A percentile compares a stretch with the other conserved stretches of the same genome.
These are phyloP conservation scores for Nannoperca australis DNA, from an alignment of 2,797 vertebrate genomes.

Conservation along the genomic window DNA sequence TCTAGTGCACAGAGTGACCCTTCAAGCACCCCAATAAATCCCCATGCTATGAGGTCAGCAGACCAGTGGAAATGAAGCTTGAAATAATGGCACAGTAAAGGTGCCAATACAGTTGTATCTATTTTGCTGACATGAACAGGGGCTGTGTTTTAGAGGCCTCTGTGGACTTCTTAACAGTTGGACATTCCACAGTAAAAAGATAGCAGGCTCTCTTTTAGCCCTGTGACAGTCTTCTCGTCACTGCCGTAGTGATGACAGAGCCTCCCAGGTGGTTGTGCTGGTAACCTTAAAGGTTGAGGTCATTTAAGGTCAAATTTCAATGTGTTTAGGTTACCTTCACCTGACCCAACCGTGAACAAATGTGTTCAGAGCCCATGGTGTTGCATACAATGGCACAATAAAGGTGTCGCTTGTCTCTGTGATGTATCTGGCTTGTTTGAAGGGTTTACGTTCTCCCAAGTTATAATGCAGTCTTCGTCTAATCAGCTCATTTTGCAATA, in stretches of 20 bases:
- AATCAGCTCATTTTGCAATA: neutral
- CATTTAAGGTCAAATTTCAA: neutral
- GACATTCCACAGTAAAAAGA: conserved; percentile 15
- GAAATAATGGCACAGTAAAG: conserved; percentile 29
- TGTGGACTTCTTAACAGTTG: conserved; percentile 16
- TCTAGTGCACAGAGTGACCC: conserved; percentile 29
- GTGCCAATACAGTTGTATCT: conserved; percentile 28
- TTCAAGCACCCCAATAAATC: conserved; percentile 58
- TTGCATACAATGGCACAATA: neutral
- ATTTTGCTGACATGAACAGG: conserved; percentile 27
- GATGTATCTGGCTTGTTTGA: neutral
- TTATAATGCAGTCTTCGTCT: neutral
- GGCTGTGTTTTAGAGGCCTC: conserved; percentile 2
- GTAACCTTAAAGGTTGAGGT: neutral
- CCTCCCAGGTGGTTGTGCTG: neutral
- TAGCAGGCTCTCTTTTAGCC: conserved; percentile 17
- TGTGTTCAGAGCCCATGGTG: neutral
- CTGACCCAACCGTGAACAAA: neutral
- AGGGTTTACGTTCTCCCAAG: neutral
- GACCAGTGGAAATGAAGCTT: conserved; percentile 25
- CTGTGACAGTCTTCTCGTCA: conserved; percentile 4
- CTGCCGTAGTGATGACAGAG: neutral
- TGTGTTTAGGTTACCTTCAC: neutral
- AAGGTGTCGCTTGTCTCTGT: neutral
- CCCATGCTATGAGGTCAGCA: conserved; percentile 15